Base-by-base conservation (phyloP, 2,797 vertebrate genomes). In the Peromyscus eremicus region DNA sequence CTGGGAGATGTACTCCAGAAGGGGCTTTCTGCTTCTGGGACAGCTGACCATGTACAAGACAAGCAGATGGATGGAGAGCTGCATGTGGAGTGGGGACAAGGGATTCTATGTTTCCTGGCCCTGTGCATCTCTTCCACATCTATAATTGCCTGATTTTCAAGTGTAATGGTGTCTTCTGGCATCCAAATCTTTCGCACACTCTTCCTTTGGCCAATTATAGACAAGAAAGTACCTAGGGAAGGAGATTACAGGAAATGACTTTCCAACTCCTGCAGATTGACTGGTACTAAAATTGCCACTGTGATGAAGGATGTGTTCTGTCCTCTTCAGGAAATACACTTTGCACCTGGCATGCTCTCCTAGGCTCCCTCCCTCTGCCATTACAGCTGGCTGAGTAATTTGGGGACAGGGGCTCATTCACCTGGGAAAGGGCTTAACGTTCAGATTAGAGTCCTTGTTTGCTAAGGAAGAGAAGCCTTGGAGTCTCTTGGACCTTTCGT, bases 401-500 rank as follows among this genome's bases (percentile, higher is more conserved):
- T 32, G 13, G 16, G 55, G 23, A 0, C 10, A 75, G 85, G n/a
- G 25, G 8, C 6, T n/a, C n/a, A n/a, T n/a, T 60, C 86, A 89
- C 52, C 80, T 71, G 71, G 55, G 40, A 34, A 57, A 70, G 10
- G 4, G 40, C 37, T 70, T 80, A 37, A 82, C 32, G 6, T 43
- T 73, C 62, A 8, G 21, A 40, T 46, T 55, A 40, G 1, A 94
- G 94, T 95, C 34, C 9, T 34, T 76, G 27, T 71, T 86, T 91
- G 5, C 77, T 88, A 77, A 88, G 34, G 34, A 14, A 68, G 0
- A 9, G 11, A n/a, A 5, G 8, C 21, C 5, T 34, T 14, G 76
- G 25, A 57, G 1, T 73, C 9, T 89, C 29, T 93, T 9, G 7
- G 17, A 91, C 97, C 97, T 83, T 87, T 95, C 97, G 96, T 90